Conservation (phyloP, 2,797 vertebrate species). For the Myotis vivesi region DNA sequence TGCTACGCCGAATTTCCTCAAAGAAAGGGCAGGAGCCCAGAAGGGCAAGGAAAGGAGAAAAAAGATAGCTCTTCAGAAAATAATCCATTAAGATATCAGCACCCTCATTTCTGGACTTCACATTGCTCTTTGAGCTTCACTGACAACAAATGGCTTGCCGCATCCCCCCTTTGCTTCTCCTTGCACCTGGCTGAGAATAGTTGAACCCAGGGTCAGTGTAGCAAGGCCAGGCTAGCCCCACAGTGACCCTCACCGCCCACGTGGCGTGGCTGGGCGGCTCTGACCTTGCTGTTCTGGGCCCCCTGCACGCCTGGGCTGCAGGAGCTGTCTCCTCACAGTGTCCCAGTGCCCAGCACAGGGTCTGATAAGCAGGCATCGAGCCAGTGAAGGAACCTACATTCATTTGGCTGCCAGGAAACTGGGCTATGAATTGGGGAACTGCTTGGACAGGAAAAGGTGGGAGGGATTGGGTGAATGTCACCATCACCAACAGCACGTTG, state of each 20-base stretch:
- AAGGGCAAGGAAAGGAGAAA: neutral
- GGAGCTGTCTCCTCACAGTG: neutral
- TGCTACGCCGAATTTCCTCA: neutral
- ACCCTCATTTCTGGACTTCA: neutral
- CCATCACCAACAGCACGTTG: too few relatives aligned
- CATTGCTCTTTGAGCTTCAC: neutral
- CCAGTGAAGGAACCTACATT: neutral
- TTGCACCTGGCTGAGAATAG: neutral
- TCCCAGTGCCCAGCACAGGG: neutral
- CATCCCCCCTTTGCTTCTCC: neutral
- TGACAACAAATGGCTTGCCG: neutral
- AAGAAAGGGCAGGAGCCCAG: neutral
- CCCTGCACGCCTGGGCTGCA: too few relatives aligned
- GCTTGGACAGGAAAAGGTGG: neutral
- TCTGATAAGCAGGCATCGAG: neutral
- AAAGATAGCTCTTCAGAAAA: neutral
- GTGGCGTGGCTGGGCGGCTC: fast-evolving
- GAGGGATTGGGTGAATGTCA: neutral
- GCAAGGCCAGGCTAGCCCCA: neutral
- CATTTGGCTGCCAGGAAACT: neutral
- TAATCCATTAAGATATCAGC: neutral
- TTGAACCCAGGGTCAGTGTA: fast-evolving
- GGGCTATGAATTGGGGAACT: neutral
- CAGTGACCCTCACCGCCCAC: neutral
- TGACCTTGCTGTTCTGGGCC: neutral